Conservation (phyloP, 2,888 invertebrate genomes). For the Agrochola lota region DNA sequence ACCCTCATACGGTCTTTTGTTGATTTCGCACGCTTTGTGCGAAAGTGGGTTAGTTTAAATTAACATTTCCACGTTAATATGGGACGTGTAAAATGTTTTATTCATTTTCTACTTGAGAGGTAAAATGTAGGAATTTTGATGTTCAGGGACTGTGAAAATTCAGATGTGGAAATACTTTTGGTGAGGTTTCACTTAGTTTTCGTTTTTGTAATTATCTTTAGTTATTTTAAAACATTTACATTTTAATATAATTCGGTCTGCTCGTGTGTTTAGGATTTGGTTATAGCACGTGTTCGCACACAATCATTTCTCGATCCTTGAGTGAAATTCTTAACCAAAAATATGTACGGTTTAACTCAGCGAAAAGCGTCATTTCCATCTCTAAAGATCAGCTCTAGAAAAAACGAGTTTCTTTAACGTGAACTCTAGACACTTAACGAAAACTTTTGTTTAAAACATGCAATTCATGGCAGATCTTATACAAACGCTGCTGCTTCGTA, state of each 20-base stretch:
- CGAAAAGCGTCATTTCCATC: conserved; percentile 1
- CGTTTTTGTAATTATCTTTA: not conserved
- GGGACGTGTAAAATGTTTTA: conserved; percentile 66
- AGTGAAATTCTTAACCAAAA: not conserved
- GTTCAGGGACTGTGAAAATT: conserved; percentile 3
- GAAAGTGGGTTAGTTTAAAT: conserved; percentile 81
- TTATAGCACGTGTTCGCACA: not conserved
- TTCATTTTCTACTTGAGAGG: conserved; percentile 47
- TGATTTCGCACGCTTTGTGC: conserved; percentile 79
- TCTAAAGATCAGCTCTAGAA: conserved; percentile 5
- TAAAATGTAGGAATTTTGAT: conserved; percentile 22
- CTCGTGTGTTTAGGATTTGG: not conserved
- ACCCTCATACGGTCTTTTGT: conserved; percentile 81
- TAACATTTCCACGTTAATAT: conserved; percentile 66
- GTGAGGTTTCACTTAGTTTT: conserved; percentile 1
- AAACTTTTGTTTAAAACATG: conserved; percentile 25
- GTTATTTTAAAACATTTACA: not conserved
- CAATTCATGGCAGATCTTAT: conserved; percentile 16
- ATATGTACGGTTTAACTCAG: not conserved
- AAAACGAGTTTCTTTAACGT: not conserved
- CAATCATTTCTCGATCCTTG: not conserved
- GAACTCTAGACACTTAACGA: not conserved
- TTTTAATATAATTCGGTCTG: not conserved
- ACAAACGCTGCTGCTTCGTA: conserved; percentile 17
- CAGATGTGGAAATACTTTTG: not conserved